Percentiles rank a stretch among this genome's conserved stretches.
These are phyloP conservation scores for Microtus montanus DNA, from an alignment of 2,113 vertebrate genomes.

Conservation along the genomic window DNA sequence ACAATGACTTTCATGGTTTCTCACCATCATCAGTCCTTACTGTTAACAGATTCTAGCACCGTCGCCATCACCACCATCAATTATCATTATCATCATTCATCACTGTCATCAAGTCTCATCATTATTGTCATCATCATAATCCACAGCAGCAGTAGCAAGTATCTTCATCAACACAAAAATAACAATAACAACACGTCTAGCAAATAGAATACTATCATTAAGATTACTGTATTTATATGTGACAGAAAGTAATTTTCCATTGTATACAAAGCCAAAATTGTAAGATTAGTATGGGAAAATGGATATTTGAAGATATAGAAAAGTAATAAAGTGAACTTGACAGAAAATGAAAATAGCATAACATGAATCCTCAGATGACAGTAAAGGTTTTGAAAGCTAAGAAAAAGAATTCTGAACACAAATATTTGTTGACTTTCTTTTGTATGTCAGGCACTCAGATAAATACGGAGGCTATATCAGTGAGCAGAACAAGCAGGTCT, in stretches of 20 bases:
- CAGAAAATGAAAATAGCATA: constrained; percentile 18
- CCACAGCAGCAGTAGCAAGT: background rate
- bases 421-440: constrained; percentile 46
- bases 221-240: background rate
- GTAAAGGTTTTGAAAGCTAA: constrained; percentile 32
- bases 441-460: background rate
- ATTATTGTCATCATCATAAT: background rate
- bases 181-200: background rate
- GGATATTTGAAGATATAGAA: background rate
- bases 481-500: background rate
- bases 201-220: background rate
- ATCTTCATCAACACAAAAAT: background rate
- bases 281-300: background rate
- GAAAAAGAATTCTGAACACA: constrained; percentile 4
- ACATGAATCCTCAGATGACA: background rate
- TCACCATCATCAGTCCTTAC: background rate
- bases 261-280: background rate
- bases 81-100: background rate
- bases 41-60: background rate
- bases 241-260: background rate
- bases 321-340: background rate
- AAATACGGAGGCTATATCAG: background rate
- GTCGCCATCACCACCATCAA: background rate
- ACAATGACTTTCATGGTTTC: background rate
- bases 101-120: background rate